Percentiles rank a stretch among this genome's conserved stretches.
phyloP scores from a whole-genome alignment of 2,888 invertebrate genomes.

The Kryphioiulus occultus region DNA sequence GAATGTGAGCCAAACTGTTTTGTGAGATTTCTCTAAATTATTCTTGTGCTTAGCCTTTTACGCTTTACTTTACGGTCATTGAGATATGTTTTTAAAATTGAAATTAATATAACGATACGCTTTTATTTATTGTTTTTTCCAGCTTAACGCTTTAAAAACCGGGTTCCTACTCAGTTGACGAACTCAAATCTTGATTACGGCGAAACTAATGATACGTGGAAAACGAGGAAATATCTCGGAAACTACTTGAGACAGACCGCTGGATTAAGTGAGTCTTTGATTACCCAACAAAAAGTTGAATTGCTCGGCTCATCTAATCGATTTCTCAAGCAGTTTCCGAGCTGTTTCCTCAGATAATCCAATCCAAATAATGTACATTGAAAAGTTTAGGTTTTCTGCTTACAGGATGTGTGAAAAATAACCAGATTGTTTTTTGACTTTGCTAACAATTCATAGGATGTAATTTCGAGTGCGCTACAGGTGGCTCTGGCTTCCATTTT shows the following conservation, averaged over 20 bases:
- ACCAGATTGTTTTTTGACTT: background rate
- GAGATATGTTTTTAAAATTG: background rate
- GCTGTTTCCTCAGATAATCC: no score
- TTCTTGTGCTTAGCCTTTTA: background rate
- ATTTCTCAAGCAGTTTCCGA: no score
- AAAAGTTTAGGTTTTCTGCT: background rate
- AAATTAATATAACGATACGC: slow-evolving; percentile 1
- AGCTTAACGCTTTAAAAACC: background rate
- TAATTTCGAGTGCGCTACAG: background rate
- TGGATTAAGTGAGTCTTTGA: background rate
- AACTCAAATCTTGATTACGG: background rate
- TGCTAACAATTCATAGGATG: background rate
- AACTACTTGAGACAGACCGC: background rate
- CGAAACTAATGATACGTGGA: background rate
- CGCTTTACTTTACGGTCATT: background rate
- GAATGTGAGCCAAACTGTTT: background rate
- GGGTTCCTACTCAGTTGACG: background rate
- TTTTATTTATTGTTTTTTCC: slow-evolving; percentile 18
- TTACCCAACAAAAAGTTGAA: no score
- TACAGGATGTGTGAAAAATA: background rate
- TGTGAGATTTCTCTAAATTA: background rate
- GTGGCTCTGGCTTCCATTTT: background rate
- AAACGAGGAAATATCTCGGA: background rate
- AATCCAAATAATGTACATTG: background rate
- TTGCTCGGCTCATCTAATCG: no score